phyloP scores from a whole-genome alignment of 2,797 vertebrate species.

The Tokudaia muenninki region DNA sequence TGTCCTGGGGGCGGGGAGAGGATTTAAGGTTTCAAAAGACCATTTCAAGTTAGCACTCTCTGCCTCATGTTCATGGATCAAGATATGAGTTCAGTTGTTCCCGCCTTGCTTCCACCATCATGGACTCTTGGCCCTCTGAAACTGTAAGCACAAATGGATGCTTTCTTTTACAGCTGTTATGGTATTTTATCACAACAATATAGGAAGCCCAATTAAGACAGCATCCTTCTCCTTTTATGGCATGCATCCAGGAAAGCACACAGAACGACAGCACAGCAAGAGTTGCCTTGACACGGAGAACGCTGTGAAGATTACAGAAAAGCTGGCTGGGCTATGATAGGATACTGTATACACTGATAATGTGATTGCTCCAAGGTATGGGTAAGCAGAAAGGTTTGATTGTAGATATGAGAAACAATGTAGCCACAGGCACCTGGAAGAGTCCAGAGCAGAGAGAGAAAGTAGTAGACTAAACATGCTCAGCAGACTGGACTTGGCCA shows the following conservation, averaged over 20 bases:
- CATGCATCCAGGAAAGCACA: neutral
- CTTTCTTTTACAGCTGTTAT: neutral
- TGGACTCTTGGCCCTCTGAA: neutral
- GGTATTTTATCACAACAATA: neutral
- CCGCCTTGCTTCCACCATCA: neutral
- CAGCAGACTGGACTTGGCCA: too few species aligned
- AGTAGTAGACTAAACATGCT: neutral
- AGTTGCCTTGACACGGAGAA: neutral
- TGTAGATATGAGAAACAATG: neutral
- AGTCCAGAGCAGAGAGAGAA: neutral
- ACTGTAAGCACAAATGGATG: neutral
- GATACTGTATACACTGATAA: neutral
- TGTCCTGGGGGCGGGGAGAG: neutral
- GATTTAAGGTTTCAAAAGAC: neutral
- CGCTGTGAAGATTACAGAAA: neutral
- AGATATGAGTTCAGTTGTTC: too few species aligned
- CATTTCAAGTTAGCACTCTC: neutral
- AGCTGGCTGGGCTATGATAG: neutral
- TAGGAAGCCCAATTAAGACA: neutral
- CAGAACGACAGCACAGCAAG: neutral
- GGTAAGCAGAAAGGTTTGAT: neutral
- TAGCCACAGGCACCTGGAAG: neutral
- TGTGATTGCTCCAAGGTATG: neutral
- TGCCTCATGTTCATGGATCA: neutral
- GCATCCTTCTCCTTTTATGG: neutral